Conservation (phyloP, 2,888 invertebrate genomes). For the Trichopoda pennipes region DNA sequence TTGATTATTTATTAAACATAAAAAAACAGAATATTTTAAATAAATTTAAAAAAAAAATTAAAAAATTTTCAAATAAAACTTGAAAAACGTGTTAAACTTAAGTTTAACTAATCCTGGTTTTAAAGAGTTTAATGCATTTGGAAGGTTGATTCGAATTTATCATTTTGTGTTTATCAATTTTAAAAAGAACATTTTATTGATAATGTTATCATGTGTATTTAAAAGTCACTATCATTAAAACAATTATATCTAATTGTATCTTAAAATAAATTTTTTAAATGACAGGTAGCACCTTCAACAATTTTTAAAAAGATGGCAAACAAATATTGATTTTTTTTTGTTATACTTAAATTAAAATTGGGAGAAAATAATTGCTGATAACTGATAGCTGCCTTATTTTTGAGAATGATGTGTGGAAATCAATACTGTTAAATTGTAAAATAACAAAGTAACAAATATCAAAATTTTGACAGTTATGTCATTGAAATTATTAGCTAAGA, state of each 20-base stretch:
- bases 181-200: neutral
- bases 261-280: slow-evolving; percentile 28
- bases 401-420: too few species aligned
- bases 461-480: too few species aligned
- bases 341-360: neutral
- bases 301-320: neutral
- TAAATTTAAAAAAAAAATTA: too few species aligned
- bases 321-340: slow-evolving; percentile 31
- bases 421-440: too few species aligned
- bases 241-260: slow-evolving; percentile 9
- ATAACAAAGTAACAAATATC: too few species aligned
- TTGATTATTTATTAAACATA: too few species aligned
- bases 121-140: neutral
- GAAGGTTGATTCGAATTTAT: neutral
- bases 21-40: too few species aligned
- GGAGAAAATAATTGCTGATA: too few species aligned
- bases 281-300: slow-evolving; percentile 56
- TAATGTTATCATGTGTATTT: slow-evolving; percentile 10
- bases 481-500: neutral
- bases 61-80: too few species aligned
- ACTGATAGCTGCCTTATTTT: too few species aligned
- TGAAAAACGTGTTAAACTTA: neutral
- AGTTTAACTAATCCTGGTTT: neutral
- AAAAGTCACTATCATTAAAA: neutral
- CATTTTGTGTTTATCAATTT: neutral